Percentiles rank a stretch among this genome's conserved stretches.
Evolutionary conservation across 2,888 invertebrate species (phyloP).

Genomic region (Caenorhabditis sinica): DNA sequence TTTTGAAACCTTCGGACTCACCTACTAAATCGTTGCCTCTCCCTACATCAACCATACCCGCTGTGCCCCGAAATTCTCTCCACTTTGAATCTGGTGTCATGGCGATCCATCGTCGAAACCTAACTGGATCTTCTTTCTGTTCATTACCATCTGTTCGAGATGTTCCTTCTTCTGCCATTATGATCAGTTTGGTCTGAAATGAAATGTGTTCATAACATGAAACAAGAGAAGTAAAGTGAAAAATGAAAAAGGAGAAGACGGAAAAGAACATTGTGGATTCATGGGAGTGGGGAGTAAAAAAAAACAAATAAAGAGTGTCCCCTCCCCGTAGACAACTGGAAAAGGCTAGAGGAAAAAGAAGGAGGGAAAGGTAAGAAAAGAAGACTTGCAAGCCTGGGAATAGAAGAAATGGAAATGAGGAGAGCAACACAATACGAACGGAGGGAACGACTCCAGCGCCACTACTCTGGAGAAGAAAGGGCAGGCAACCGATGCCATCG

Average conservation of each 20-base stretch:
- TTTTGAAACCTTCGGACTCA: neutral
- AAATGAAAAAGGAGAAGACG: conserved; percentile 1
- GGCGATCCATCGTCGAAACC: conserved; percentile 46
- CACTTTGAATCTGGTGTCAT: conserved; percentile 38
- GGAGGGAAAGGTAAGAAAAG: conserved; percentile 18
- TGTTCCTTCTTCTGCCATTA: neutral
- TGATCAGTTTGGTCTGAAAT: neutral
- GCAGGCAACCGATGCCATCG: neutral
- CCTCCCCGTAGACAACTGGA: neutral
- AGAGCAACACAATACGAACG: conserved; percentile 46
- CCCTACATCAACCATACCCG: conserved; percentile 20
- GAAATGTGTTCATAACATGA: neutral
- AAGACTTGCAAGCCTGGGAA: neutral
- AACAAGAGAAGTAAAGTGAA: neutral
- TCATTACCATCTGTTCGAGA: neutral
- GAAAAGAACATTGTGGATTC: conserved; percentile 3
- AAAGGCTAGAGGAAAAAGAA: neutral
- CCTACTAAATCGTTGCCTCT: conserved; percentile 14
- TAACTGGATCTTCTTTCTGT: conserved; percentile 2
- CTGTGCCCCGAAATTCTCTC: conserved; percentile 44
- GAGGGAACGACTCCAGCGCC: conserved; percentile 1
- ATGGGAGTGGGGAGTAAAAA: neutral
- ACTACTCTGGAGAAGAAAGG: neutral
- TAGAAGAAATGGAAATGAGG: conserved; percentile 31
- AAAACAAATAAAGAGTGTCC: conserved; percentile 15